These are phyloP conservation scores for Colistium nudipinnis DNA, from an alignment of 2,113 vertebrate species.

Conservation along the genomic window DNA sequence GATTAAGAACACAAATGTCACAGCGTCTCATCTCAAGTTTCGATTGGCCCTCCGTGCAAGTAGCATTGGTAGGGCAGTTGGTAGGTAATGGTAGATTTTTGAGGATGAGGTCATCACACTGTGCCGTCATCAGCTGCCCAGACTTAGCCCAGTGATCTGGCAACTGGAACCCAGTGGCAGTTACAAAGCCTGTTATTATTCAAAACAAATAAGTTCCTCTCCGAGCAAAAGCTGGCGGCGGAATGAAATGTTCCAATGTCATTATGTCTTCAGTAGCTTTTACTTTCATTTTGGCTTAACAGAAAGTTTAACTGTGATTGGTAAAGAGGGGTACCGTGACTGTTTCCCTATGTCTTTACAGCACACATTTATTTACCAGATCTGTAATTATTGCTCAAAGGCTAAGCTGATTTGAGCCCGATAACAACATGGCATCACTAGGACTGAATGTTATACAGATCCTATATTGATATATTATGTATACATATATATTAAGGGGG, in stretches of 20 bases:
- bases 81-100: neutral
- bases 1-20: too few species aligned
- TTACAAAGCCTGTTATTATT: neutral
- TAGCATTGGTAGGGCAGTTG: neutral
- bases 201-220: neutral
- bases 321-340: neutral
- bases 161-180: neutral
- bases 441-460: too few species aligned
- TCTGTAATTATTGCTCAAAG: constrained; percentile 29
- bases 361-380: neutral
- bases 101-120: neutral
- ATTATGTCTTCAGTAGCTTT: neutral
- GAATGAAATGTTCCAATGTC: too few species aligned
- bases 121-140: neutral
- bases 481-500: too few species aligned
- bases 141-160: neutral
- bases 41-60: too few species aligned
- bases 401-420: constrained; percentile 9
- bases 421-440: too few species aligned
- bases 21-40: too few species aligned
- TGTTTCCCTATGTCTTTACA: constrained; percentile 3
- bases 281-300: neutral
- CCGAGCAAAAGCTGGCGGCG: neutral
- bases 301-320: neutral
- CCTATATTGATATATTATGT: too few species aligned